Evolutionary conservation across 2,113 vertebrate genomes (phyloP).

Genomic region (Riparia riparia): DNA sequence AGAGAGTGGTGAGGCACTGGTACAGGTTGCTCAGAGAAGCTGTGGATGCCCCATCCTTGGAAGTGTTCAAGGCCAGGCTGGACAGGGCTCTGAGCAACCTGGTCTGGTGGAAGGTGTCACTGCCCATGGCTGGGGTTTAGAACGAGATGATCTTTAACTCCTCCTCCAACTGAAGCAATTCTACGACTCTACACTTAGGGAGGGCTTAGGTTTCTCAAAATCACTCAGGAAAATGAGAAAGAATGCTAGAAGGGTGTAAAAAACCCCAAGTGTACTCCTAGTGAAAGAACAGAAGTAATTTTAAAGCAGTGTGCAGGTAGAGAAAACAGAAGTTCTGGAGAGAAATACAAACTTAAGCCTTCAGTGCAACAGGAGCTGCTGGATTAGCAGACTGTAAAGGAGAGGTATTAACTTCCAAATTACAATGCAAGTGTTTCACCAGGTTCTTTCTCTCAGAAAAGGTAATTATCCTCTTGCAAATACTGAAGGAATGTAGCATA

Average conservation of each 20-base stretch:
- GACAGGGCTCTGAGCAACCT: neutral
- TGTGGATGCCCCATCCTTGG: neutral
- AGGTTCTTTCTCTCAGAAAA: neutral
- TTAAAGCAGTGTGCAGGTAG: neutral
- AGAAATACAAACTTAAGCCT: neutral
- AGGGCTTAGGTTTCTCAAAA: neutral
- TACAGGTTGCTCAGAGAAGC: neutral
- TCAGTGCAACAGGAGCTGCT: neutral
- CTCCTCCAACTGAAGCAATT: neutral
- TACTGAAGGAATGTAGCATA: neutral
- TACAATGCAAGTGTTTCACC: constrained; percentile 8
- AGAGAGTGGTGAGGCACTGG: neutral
- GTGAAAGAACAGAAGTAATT: neutral
- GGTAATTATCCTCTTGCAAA: neutral
- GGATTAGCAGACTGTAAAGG: neutral
- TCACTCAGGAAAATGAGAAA: neutral
- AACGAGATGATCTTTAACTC: neutral
- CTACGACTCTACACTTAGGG: neutral
- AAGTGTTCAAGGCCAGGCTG: neutral
- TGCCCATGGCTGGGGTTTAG: neutral
- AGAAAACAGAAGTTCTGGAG: neutral
- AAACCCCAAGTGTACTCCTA: neutral
- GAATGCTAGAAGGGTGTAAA: neutral
- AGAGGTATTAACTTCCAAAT: neutral
- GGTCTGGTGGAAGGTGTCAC: neutral